These are phyloP conservation scores for Lycia hirtaria DNA, from an alignment of 2,888 invertebrate genomes.

Conservation along the genomic window DNA sequence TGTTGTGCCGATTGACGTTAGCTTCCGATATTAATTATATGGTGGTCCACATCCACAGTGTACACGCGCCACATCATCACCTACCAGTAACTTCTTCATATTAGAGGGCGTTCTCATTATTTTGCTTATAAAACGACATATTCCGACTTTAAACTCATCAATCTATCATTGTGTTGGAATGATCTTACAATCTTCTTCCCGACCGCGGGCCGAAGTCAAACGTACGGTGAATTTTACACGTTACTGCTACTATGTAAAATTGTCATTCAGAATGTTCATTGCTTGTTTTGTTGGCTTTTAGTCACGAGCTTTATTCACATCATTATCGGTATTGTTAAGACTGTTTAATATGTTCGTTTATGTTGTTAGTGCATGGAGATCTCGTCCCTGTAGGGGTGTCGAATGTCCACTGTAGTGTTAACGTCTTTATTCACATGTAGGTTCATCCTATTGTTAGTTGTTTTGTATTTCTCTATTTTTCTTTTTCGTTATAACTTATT, in stretches of 20 bases:
- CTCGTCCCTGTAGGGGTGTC: slow-evolving; percentile 40
- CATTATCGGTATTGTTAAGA: slow-evolving; percentile 71
- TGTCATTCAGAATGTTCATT: slow-evolving; percentile 67
- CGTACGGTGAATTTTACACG: slow-evolving; percentile 60
- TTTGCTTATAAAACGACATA: slow-evolving; percentile 56
- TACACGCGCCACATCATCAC: slow-evolving; percentile 50
- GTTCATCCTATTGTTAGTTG: slow-evolving; percentile 30
- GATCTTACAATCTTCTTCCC: slow-evolving; percentile 44
- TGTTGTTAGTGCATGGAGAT: slow-evolving; percentile 55
- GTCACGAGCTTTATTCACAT: slow-evolving; percentile 71
- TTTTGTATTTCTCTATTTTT: slow-evolving; percentile 2
- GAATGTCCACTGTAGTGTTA: slow-evolving; percentile 21
- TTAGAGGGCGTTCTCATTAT: slow-evolving; percentile 55
- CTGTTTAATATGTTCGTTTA: slow-evolving; percentile 45
- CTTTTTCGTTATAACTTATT: not conserved
- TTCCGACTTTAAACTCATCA: slow-evolving; percentile 45
- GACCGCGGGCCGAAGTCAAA: slow-evolving; percentile 8
- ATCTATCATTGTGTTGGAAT: slow-evolving; percentile 53
- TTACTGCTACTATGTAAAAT: slow-evolving; percentile 74
- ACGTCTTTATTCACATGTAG: slow-evolving; percentile 42
- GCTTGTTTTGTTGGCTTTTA: slow-evolving; percentile 65
- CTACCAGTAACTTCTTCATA: slow-evolving; percentile 45
- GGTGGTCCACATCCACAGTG: slow-evolving; percentile 60
- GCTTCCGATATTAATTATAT: slow-evolving; percentile 76
- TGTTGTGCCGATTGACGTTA: slow-evolving; percentile 70